These are phyloP conservation scores for Cavia porcellus DNA, from an alignment of 2,113 vertebrate genomes.

Conservation along the genomic window DNA sequence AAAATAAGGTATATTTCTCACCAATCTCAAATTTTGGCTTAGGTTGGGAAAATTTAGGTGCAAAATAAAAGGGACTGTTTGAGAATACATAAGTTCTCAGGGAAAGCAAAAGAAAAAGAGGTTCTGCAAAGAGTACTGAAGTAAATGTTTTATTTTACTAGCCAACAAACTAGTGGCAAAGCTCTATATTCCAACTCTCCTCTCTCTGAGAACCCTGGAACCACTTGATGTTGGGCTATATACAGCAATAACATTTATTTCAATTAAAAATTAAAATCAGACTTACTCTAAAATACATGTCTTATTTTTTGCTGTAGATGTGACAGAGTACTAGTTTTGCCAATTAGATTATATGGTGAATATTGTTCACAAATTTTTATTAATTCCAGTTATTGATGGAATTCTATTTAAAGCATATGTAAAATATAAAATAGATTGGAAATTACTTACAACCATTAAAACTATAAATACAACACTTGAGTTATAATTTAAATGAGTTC, in stretches of 20 bases:
- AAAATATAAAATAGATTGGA: not conserved
- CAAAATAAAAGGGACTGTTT: not conserved
- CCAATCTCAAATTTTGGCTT: not conserved
- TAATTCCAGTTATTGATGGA: conserved; percentile 46
- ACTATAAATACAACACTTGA: conserved; percentile 19
- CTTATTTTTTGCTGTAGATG: conserved; percentile 35
- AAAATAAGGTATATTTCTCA: conserved; percentile 17
- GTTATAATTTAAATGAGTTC: conserved; percentile 45
- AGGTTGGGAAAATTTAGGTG: not conserved
- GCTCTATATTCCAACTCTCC: not conserved
- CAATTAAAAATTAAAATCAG: conserved; percentile 43
- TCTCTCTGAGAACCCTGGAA: conserved; percentile 9
- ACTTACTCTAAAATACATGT: conserved; percentile 22
- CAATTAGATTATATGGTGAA: conserved; percentile 31
- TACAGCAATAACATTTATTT: not conserved
- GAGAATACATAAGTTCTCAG: not conserved
- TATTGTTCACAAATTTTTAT: conserved; percentile 31
- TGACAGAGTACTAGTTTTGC: conserved; percentile 43
- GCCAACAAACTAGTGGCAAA: not conserved
- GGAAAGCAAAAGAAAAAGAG: not conserved
- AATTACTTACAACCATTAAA: conserved; percentile 48
- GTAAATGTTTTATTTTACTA: not conserved
- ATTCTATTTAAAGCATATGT: conserved; percentile 43
- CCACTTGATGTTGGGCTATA: not conserved
- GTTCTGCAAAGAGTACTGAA: not conserved